phyloP scores from a whole-genome alignment of 1,140 invertebrate genomes.

The Brachionus koreanus region DNA sequence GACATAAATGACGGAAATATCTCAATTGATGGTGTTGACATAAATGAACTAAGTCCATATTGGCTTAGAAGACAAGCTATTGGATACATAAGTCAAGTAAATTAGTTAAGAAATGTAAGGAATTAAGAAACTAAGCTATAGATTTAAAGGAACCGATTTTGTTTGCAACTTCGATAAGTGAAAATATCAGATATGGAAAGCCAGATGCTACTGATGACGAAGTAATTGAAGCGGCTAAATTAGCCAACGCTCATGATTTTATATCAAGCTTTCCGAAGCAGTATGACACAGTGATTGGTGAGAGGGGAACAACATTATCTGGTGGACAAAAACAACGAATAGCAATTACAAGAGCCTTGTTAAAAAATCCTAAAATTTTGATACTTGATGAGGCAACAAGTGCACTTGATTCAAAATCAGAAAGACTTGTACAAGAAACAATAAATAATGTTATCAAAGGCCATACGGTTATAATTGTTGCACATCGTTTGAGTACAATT shows the following conservation, averaged over 20 bases:
- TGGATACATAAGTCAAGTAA: constrained; percentile 78
- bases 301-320: constrained; percentile 79
- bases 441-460: constrained; percentile 55
- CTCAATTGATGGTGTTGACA: constrained; percentile 58
- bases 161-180: constrained; percentile 82
- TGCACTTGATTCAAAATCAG: constrained; percentile 75
- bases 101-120: not conserved
- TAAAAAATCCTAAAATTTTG: constrained; percentile 79
- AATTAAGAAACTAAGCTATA: not conserved
- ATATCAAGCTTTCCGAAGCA: constrained; percentile 75
- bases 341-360: constrained; percentile 78
- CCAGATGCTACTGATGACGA: constrained; percentile 64
- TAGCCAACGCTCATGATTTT: constrained; percentile 86
- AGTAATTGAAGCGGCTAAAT: constrained; percentile 71
- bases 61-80: constrained; percentile 70
- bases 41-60: constrained; percentile 63
- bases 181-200: constrained; percentile 84
- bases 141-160: constrained; percentile 72
- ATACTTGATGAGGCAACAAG: constrained; percentile 86
- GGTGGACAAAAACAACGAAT: constrained; percentile 87
- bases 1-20: constrained; percentile 67
- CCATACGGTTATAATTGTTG: constrained; percentile 61
- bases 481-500: constrained; percentile 63
- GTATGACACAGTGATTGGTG: constrained; percentile 81
- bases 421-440: constrained; percentile 65